phyloP scores from a whole-genome alignment of 2,888 invertebrate genomes.

The Drosophila infuscata region DNA sequence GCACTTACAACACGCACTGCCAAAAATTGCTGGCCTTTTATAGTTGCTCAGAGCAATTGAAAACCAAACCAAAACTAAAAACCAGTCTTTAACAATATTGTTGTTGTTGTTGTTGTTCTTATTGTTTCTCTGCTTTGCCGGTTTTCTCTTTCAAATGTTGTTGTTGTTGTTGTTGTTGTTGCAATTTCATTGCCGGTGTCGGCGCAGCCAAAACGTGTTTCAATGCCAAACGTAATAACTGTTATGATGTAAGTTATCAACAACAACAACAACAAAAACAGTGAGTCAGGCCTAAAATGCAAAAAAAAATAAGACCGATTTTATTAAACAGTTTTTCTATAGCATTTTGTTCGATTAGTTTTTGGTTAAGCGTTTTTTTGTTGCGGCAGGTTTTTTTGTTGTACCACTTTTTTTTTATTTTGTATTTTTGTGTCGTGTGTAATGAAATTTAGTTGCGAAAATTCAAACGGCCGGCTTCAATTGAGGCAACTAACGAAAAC shows the following conservation, averaged over 20 bases:
- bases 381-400: slow-evolving; percentile 31
- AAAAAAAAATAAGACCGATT: slow-evolving; percentile 18
- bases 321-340: slow-evolving; percentile 35
- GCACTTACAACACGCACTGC: slow-evolving; percentile 32
- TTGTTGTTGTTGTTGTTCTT: slow-evolving; percentile 32
- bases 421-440: slow-evolving; percentile 27
- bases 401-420: slow-evolving; percentile 7
- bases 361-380: slow-evolving; percentile 45
- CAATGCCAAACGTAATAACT: slow-evolving; percentile 81
- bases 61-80: slow-evolving; percentile 28
- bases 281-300: slow-evolving; percentile 6
- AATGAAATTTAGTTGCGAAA: slow-evolving; percentile 74
- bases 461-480: slow-evolving; percentile 54
- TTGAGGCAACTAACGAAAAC: slow-evolving; percentile 53
- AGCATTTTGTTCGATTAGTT: slow-evolving; percentile 60
- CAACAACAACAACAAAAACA: slow-evolving; percentile 23
- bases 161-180: slow-evolving; percentile 43
- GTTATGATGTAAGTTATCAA: slow-evolving; percentile 76
- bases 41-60: slow-evolving; percentile 35
- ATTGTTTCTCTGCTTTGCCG: slow-evolving; percentile 40
- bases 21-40: slow-evolving; percentile 24
- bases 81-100: slow-evolving; percentile 35
- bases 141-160: slow-evolving; percentile 56
- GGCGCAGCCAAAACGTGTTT: slow-evolving; percentile 70
- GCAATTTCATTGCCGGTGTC: slow-evolving; percentile 78